Percentiles rank a stretch among this genome's conserved stretches.
Conservation (phyloP, 2,888 invertebrate species). For the Automeris io region DNA sequence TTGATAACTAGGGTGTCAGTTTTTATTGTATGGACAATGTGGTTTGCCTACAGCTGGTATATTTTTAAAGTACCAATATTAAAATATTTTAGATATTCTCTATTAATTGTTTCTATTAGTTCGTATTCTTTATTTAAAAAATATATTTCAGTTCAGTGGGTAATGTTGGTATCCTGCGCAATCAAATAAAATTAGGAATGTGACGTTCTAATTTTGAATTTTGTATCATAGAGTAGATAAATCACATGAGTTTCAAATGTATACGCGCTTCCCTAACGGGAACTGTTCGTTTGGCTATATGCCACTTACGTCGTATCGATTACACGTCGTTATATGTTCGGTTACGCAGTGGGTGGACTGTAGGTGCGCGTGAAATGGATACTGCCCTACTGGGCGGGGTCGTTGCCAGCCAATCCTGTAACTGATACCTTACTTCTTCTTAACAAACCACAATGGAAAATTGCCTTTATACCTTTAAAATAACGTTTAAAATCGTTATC, state of each 20-base stretch:
- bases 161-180: slow-evolving; percentile 15
- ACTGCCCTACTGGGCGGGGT: slow-evolving; percentile 67
- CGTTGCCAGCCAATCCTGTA: slow-evolving; percentile 70
- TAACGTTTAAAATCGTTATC: slow-evolving; percentile 25
- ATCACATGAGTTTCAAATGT: not conserved
- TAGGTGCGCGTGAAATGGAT: slow-evolving; percentile 65
- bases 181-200: no score
- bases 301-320: slow-evolving; percentile 31
- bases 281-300: slow-evolving; percentile 33
- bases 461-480: slow-evolving; percentile 7
- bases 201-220: slow-evolving; percentile 9
- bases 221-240: not conserved
- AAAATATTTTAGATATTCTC: no score
- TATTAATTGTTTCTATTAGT: no score
- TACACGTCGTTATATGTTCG: slow-evolving; percentile 34
- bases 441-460: slow-evolving; percentile 22
- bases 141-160: no score
- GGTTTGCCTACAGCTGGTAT: no score
- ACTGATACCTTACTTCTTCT: slow-evolving; percentile 71
- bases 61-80: no score
- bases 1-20: no score
- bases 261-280: slow-evolving; percentile 7
- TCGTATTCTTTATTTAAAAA: no score
- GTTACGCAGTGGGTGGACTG: slow-evolving; percentile 49
- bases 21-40: no score